Base-by-base conservation (phyloP, 2,888 invertebrate species). In the Ashinkailepas kermadecensis region DNA sequence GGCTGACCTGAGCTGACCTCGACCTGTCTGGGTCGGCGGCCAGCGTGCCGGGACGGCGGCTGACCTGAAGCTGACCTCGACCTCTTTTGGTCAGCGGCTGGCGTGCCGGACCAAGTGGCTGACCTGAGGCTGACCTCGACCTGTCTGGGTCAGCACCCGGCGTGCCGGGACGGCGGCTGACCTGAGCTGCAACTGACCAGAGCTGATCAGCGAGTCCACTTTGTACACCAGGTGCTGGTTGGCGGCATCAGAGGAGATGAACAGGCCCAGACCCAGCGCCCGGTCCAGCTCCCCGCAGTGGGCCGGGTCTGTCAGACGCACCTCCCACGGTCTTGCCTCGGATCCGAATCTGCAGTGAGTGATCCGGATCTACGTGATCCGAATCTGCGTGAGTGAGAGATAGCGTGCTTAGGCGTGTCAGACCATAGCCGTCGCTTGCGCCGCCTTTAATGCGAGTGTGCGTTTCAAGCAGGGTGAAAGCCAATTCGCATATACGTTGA, bases 121-220 rank as follows among this genome's bases (percentile, higher is more conserved):
- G 65, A 65, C 7, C 10, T 23, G 65, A 65, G n/a, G n/a, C 65
- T 23, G 65, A 23, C 23, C 65, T 65, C 39, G 65, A 23, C 25
- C 65, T 23, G 65, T 9, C 65, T 23, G 65, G 4, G 39, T 39
- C 39, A 39, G 39, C 39, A 39, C 39, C 39, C 39, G 39, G 39
- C 39, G 39, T 39, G 39, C 39, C 39, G 39, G 39, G 39, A 39
- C 7, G 59, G 11, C 15, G 39, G 2, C 74, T 74, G 21, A 74
- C 74, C 74, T 74, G 74, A 74, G 74, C 74, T 74, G 74, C 6
- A 74, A 54, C 74, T 74, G 74, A 9, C 18, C 39, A 15, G 74
- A 74, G 54, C 74, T 74, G 74, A 74, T 54, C 54, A 74, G 74
- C 15, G 54, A 54, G 74, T 74, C 74, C 11, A 54, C 74, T 54